Evolutionary conservation across 1,140 invertebrate species (phyloP).

Genomic region (Euborellia annulipes): DNA sequence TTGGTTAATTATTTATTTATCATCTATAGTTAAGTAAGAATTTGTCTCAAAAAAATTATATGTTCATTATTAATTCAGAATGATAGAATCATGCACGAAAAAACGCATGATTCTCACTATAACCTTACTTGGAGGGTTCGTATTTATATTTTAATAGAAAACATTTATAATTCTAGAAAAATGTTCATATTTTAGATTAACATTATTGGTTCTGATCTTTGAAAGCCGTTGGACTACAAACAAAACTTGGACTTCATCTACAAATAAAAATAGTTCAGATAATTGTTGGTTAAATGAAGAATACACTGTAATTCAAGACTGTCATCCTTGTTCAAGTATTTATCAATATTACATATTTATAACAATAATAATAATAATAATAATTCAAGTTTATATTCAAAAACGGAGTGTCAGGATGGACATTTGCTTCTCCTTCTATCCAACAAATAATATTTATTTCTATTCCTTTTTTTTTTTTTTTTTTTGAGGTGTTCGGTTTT

Average conservation of each 20-base stretch:
- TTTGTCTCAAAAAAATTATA: no score
- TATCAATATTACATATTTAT: no score
- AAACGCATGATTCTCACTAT: slow-evolving; percentile 48
- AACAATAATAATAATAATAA: no score
- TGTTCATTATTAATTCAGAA: slow-evolving; percentile 19
- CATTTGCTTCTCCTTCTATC: no score
- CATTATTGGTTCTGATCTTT: slow-evolving; percentile 55
- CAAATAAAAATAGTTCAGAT: slow-evolving; percentile 21
- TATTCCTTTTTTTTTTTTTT: no score
- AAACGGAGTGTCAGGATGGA: no score
- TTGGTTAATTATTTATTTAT: no score
- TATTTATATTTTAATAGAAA: slow-evolving; percentile 13
- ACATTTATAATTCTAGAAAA: slow-evolving; percentile 4
- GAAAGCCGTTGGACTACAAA: slow-evolving; percentile 54
- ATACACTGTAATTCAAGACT: slow-evolving; percentile 51
- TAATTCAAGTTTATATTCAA: no score
- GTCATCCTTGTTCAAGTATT: slow-evolving; percentile 62
- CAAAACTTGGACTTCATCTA: slow-evolving; percentile 28
- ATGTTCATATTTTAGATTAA: slow-evolving; percentile 47
- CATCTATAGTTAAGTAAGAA: no score
- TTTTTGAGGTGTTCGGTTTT: no score
- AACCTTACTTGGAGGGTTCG: slow-evolving; percentile 39
- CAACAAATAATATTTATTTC: no score
- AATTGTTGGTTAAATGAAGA: slow-evolving; percentile 47
- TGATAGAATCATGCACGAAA: slow-evolving; percentile 51